Evolutionary conservation across 2,888 invertebrate species (phyloP), one percentile per base, ranked within the genome.

Genomic region (Ophonus ardosiacus): DNA sequence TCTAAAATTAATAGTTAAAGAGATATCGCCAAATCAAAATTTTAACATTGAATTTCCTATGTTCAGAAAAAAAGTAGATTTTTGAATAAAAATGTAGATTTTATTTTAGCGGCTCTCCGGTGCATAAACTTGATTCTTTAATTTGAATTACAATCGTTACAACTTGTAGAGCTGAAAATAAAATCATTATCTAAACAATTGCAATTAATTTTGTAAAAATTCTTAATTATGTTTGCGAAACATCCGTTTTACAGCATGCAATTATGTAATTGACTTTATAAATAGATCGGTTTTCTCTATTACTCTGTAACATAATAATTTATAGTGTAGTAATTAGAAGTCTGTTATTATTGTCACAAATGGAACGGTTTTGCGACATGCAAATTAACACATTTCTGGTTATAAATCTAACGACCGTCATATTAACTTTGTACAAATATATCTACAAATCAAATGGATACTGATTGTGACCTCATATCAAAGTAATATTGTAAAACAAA

Each of bases 181-280:
- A 21, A 61, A 61, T 21, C 10, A 61, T 7, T 57, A 57, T 3
- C 4, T 57, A 18, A 21, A 6, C 21, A 0, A n/a, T 8, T 7
- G 21, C 2, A 61, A 21, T 61, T 7, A 61, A 18, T 61, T 61
- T 18, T 21, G 10, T 61, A 21, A 21, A 61, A 61, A 61, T 18
- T 61, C 8, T 21, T 21, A 18, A 18, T 61, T 17, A 61, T 61
- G 17, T n/a, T n/a, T n/a, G 61, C 57, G 15, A 57, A 61, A 61
- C 61, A 13, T 21, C 61, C 21, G 18, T 8, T 61, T 10, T 21
- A 7, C 21, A 61, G 5, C 7, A 10, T 61, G 21, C 21, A 21
- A 61, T 61, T 61, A 61, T 21, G 18, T 61, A 61, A 61, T 21
- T 61, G 18, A 21, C 18, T 61, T 61, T 61, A 61, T 61, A 61